Evolutionary conservation across 2,888 invertebrate species (phyloP).

Genomic region (Pseudanteris insignis): DNA sequence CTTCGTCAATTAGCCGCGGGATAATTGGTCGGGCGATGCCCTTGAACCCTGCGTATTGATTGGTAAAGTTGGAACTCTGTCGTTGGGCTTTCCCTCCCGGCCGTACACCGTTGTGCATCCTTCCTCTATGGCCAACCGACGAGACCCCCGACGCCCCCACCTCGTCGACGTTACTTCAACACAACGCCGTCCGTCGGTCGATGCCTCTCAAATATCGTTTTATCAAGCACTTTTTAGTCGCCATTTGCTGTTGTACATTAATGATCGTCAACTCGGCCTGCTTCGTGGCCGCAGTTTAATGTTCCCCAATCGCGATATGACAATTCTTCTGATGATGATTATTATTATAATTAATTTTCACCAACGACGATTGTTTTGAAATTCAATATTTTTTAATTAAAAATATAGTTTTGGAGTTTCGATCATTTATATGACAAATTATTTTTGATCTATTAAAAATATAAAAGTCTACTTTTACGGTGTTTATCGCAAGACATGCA

Average conservation of each 20-base stretch:
- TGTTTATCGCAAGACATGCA: too few species aligned
- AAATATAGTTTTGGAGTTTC: too few species aligned
- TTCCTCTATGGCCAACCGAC: conserved; percentile 43
- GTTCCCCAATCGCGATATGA: too few species aligned
- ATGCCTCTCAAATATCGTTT: conserved; percentile 41
- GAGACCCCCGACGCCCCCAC: conserved; percentile 40
- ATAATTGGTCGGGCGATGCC: conserved; percentile 67
- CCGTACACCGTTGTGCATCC: conserved; percentile 47
- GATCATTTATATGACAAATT: too few species aligned
- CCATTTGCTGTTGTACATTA: conserved; percentile 26
- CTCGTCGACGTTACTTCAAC: too few species aligned
- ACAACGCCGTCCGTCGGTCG: conserved; percentile 40
- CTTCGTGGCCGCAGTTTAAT: background rate
- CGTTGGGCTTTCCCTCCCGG: conserved; percentile 56
- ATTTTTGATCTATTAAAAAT: too few species aligned
- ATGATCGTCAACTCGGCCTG: conserved; percentile 5
- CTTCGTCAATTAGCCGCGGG: conserved; percentile 61
- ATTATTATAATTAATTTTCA: too few species aligned
- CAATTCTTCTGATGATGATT: too few species aligned
- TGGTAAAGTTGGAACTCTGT: conserved; percentile 62
- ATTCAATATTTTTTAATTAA: too few species aligned
- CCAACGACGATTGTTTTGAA: too few species aligned
- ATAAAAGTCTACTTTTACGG: too few species aligned
- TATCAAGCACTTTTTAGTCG: conserved; percentile 43
- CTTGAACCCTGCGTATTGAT: conserved; percentile 67